Conservation (phyloP, 2,797 vertebrate species). For the Hippoglossus hippoglossus region DNA sequence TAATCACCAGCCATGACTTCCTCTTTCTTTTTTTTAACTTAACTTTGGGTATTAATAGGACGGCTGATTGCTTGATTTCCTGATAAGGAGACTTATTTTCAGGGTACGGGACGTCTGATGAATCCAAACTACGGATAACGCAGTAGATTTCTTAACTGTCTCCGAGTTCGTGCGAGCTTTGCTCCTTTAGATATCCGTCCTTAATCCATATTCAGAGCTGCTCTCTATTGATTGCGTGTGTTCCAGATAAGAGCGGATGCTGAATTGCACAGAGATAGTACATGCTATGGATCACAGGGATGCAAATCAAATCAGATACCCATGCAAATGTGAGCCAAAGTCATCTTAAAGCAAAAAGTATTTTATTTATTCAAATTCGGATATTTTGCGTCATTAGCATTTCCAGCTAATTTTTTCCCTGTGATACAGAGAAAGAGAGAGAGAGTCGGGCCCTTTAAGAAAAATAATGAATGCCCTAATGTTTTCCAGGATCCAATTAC, state of each 20-base stretch:
- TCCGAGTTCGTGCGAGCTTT: slow-evolving; percentile 51
- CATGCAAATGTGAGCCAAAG: slow-evolving; percentile 79
- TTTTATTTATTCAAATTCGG: slow-evolving; percentile 68
- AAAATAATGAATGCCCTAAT: slow-evolving; percentile 69
- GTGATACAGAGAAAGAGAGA: slow-evolving; percentile 29
- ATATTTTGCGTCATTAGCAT: slow-evolving; percentile 68
- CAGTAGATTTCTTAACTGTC: slow-evolving; percentile 48
- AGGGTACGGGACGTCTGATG: slow-evolving; percentile 9
- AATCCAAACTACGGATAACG: slow-evolving; percentile 44
- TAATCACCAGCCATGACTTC: slow-evolving; percentile 30
- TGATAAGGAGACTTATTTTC: slow-evolving; percentile 12
- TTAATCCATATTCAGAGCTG: slow-evolving; percentile 82
- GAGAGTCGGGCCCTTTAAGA: slow-evolving; percentile 44
- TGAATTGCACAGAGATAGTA: slow-evolving; percentile 80
- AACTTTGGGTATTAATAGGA: slow-evolving; percentile 6
- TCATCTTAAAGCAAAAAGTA: slow-evolving; percentile 70
- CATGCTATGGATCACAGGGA: slow-evolving; percentile 81
- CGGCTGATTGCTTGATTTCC: slow-evolving; percentile 28
- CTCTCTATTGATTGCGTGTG: slow-evolving; percentile 80
- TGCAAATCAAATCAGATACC: slow-evolving; percentile 81
- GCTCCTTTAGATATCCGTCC: slow-evolving; percentile 67
- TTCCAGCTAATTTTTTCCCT: slow-evolving; percentile 47
- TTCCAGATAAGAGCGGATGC: slow-evolving; percentile 79
- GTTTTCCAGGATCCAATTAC: slow-evolving; percentile 66
- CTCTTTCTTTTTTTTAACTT: slow-evolving; percentile 26